Conservation (phyloP, 2,113 vertebrate genomes). For the Melanerpes aurifrons region DNA sequence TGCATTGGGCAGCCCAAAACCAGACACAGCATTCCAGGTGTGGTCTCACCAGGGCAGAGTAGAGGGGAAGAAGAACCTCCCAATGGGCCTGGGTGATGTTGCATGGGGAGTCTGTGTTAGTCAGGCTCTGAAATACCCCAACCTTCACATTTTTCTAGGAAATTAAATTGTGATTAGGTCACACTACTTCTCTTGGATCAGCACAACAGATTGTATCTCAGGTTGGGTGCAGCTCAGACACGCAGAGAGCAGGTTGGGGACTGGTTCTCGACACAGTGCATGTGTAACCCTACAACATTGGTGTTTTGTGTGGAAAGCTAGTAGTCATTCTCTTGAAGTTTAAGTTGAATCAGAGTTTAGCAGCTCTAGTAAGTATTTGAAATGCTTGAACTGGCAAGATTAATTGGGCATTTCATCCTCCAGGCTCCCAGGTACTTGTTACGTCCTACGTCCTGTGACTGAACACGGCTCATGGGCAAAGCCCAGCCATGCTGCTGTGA, state of each 20-base stretch:
- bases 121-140: not conserved
- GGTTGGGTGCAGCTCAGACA: not conserved
- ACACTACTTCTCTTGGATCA: not conserved
- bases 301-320: not conserved
- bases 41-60: no score
- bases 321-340: not conserved
- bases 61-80: not conserved
- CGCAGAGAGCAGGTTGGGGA: not conserved
- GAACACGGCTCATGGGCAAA: not conserved
- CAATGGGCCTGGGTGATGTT: not conserved
- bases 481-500: not conserved
- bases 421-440: not conserved
- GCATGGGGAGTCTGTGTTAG: not conserved
- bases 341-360: not conserved
- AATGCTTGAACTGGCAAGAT: not conserved
- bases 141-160: not conserved
- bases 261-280: accelerated
- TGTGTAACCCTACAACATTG: not conserved
- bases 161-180: not conserved
- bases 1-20: no score
- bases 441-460: not conserved
- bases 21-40: no score
- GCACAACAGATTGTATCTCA: not conserved
- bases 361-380: not conserved
- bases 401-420: not conserved